Evolutionary conservation across 2,888 invertebrate species (phyloP).

Genomic region (Apodemia mormo): DNA sequence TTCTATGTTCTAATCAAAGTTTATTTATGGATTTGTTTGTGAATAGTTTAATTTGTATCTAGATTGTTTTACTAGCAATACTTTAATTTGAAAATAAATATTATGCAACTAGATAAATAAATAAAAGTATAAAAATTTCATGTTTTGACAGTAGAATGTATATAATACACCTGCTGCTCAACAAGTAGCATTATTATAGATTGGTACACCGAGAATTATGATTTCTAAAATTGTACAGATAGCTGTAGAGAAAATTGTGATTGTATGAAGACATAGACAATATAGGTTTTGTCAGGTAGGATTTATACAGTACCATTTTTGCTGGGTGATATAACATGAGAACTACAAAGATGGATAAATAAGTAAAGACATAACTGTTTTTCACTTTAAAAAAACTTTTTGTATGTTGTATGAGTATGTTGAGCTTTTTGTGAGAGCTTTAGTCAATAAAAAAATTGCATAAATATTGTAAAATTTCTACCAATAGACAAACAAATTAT

Average conservation of each 20-base stretch:
- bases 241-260: constrained; percentile 82
- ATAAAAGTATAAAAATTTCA: constrained; percentile 45
- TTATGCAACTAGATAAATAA: constrained; percentile 58
- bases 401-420: too few relatives aligned
- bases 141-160: constrained; percentile 60
- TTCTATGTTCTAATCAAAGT: constrained; percentile 75
- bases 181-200: constrained; percentile 48
- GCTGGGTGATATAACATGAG: neutral
- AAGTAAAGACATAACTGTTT: neutral
- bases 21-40: constrained; percentile 79
- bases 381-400: neutral
- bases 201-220: constrained; percentile 67
- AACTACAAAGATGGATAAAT: neutral
- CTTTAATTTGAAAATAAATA: constrained; percentile 59
- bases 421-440: neutral
- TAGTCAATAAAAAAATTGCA: too few relatives aligned
- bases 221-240: constrained; percentile 78
- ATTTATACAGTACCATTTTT: constrained; percentile 6
- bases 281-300: constrained; percentile 71
- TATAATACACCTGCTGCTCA: constrained; percentile 69
- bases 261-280: constrained; percentile 82
- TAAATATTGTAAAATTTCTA: too few relatives aligned
- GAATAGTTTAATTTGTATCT: constrained; percentile 75
- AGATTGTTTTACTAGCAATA: constrained; percentile 66
- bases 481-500: too few relatives aligned